Evolutionary conservation across 2,113 vertebrate genomes (phyloP).

Genomic region (Grammomys surdaster): DNA sequence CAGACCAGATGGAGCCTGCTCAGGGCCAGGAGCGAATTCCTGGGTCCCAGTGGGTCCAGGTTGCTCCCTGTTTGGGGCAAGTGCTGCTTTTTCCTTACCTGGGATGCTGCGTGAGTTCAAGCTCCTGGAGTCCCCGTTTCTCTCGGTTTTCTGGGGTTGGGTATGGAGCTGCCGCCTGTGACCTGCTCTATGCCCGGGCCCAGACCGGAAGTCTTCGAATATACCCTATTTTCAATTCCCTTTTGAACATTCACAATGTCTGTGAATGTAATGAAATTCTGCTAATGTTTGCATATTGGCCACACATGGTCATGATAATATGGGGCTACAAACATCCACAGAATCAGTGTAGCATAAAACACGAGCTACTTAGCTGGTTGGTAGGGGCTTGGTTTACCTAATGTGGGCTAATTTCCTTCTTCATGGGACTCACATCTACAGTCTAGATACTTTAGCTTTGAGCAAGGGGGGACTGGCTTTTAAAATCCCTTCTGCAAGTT

Average conservation of each 20-base stretch:
- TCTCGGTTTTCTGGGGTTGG: no score
- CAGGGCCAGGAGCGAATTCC: no score
- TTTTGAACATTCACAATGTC: not conserved
- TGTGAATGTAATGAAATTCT: constrained; percentile 29
- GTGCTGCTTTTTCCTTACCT: no score
- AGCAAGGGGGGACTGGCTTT: not conserved
- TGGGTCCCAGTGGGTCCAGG: no score
- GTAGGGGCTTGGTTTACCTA: not conserved
- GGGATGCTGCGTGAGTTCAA: no score
- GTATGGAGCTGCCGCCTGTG: no score
- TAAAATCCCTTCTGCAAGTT: constrained; percentile 4
- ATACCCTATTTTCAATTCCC: constrained; percentile 27
- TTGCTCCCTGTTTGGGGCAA: no score
- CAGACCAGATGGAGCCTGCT: no score
- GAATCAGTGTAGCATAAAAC: constrained; percentile 21
- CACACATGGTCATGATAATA: not conserved
- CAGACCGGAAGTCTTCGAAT: no score
- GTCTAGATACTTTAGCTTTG: not conserved
- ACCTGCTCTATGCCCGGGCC: no score
- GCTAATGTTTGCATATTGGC: not conserved
- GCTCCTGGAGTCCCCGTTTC: no score
- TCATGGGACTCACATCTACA: not conserved
- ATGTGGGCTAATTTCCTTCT: not conserved
- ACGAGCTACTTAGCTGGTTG: not conserved
- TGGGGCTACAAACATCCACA: not conserved